Base-by-base conservation (phyloP, 2,888 invertebrate genomes). In the Trilocha varians region DNA sequence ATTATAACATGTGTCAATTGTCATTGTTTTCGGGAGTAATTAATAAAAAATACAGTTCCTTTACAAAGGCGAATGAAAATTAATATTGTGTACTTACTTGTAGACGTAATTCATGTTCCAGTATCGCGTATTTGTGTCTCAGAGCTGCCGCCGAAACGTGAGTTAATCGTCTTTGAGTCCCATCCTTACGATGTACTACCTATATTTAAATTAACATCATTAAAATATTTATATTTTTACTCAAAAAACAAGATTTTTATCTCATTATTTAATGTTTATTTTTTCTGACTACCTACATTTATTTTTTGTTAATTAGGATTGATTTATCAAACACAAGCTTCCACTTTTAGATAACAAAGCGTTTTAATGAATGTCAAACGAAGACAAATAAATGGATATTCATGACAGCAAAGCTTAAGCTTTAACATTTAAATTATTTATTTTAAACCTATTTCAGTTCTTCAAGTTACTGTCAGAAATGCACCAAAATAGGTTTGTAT, bases 181-280 rank as follows among this genome's bases (percentile, higher is more conserved):
- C 74, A 32, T 82, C 83, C 50, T 71, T 80, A 47, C 74, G 79
- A 49, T 84, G 84, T 46, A 85, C 84, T 61, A 85, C 83, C 85
- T 84, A 68, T 36, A 58, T 40, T 48, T 17, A 6, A 38, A 38
- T 11, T 18, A 2, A 38, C 16, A 18, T 41, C 13, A 36, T 18
- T 6, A 18, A 18, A 6, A 17, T 33, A 34, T 32, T 25, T 2
- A 13, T 25, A 38, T 33, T n/a, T 25, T 11, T 13, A 13, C 8
- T 32, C 25, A 32, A 32, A 16, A 13, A 37, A 13, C 13, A 16
- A 9, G 17, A 9, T 13, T 32, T 9, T 13, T 15, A 13, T n/a
- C 13, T 38, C 13, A 25, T 36, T 32, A 17, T n/a, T 17, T 16
- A 15, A 5, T 33, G 8, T 33, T 39, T 34, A 39, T 34, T 13